A percentile compares a stretch with the other conserved stretches of the same genome.
Evolutionary conservation across 2,797 vertebrate genomes (phyloP).

Genomic region (Muscicapa comitata): DNA sequence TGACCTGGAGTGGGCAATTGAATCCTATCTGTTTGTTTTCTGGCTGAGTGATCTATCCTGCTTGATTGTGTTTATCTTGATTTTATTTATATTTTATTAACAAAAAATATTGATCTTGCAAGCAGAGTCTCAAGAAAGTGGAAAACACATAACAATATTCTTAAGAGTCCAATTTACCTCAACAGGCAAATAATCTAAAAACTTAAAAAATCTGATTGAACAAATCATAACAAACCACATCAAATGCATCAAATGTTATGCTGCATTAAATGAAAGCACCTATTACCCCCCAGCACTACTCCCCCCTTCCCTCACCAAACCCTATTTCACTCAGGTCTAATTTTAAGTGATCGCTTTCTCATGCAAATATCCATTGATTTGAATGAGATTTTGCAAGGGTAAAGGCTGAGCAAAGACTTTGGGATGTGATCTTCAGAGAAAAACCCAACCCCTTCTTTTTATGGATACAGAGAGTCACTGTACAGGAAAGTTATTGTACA

Average conservation of each 20-base stretch:
- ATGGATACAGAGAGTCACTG: neutral
- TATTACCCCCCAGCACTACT: neutral
- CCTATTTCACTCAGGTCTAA: neutral
- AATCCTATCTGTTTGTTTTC: neutral
- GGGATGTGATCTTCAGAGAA: neutral
- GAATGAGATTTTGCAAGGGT: conserved; percentile 40
- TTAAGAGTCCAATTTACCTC: neutral
- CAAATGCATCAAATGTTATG: neutral
- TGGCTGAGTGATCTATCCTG: neutral
- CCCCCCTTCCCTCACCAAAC: neutral
- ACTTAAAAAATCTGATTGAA: neutral
- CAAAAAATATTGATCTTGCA: neutral
- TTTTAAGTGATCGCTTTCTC: conserved; percentile 57
- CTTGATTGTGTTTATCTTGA: neutral
- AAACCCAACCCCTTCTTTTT: conserved; percentile 17
- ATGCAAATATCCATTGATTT: conserved; percentile 54
- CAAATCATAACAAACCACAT: neutral
- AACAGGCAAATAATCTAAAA: neutral
- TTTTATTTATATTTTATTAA: neutral
- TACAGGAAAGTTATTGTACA: conserved; percentile 24
- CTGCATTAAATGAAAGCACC: neutral
- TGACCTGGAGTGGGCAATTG: neutral
- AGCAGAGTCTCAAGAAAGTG: neutral
- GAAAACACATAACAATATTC: neutral
- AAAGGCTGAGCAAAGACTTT: conserved; percentile 26